Evolutionary conservation across 2,113 vertebrate genomes (phyloP), one percentile per base, ranked within the genome.

Genomic region (Toxotes jaculatrix): DNA sequence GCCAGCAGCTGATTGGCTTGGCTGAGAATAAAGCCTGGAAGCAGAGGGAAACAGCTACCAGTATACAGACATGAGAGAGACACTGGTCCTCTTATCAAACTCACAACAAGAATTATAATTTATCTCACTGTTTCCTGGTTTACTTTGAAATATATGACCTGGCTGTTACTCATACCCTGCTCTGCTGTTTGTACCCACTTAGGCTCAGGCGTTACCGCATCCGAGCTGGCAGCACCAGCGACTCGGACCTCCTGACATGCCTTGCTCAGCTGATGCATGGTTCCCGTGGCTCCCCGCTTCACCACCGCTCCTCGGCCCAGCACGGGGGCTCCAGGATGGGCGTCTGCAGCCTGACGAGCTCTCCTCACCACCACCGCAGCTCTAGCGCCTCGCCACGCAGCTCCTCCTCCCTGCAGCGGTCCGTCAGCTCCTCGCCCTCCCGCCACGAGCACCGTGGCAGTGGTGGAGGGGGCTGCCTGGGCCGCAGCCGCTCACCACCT

Each of bases 241-340:
- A 99, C 92, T 97, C 97, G 6, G 98, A 99, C 92, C 97, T 99
- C 80, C 96, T 99, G 88, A 96, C 96, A 59, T 98, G 97, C 77
- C 96, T 99, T 87, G 97, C 98, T 91, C 97, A 99, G 94, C 97
- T 99, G 92, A 96, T 99, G 92, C 96, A 98, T 73, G 96, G 96
- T 43, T 87, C 96, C 92, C 96, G 96, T 64, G 94, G 95, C 95
- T 96, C 94, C 91, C 96, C 84, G 72, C 95, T 93, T 78, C 96
- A 93, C 94, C 96, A 94, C 94, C 96, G 92, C 82, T 90, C 90
- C 63, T 81, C 93, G 0, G 55, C 69, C 5, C 93, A 90, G 78
- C 88, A 89, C n/a, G 95, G 95, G 21, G 96, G 96, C 88, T 95
- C 96, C 67, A 96, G 97, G 94, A 96, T 95, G 47, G 96, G 97